A percentile compares a stretch with the other conserved stretches of the same genome.
These are phyloP conservation scores for Archips crataeganus DNA, from an alignment of 2,888 invertebrate genomes.

Conservation along the genomic window DNA sequence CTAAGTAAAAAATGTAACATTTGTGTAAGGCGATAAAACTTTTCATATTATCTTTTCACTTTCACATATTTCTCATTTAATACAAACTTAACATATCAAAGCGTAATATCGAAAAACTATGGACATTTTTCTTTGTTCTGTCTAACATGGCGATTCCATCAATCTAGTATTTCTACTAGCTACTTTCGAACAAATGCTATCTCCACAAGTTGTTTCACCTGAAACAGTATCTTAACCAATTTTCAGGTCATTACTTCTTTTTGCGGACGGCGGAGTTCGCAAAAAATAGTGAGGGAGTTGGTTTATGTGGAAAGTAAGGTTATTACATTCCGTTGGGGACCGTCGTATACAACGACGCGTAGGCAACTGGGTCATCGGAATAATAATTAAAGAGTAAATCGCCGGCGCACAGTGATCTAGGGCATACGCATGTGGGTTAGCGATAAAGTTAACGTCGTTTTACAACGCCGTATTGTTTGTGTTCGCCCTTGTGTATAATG, in stretches of 20 bases:
- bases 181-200: not conserved
- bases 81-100: not conserved
- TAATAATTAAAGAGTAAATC: constrained; percentile 41
- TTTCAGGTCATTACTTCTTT: constrained; percentile 34
- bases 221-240: constrained; percentile 32
- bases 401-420: constrained; percentile 32
- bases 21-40: not conserved
- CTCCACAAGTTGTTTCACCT: constrained; percentile 29
- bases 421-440: constrained; percentile 37
- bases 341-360: constrained; percentile 22
- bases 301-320: constrained; percentile 32
- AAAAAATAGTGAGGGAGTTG: constrained; percentile 15
- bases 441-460: constrained; percentile 31
- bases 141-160: not conserved
- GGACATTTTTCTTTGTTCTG: not conserved
- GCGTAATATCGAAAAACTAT: not conserved
- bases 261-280: constrained; percentile 24
- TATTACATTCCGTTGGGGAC: constrained; percentile 29
- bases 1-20: not conserved
- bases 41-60: not conserved
- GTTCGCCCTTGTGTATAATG: constrained; percentile 23
- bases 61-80: too few relatives aligned
- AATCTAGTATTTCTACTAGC: not conserved
- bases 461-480: constrained; percentile 26
- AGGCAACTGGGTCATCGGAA: constrained; percentile 39